Conservation (phyloP, 2,888 invertebrate species). For the Drosophila paracracens region DNA sequence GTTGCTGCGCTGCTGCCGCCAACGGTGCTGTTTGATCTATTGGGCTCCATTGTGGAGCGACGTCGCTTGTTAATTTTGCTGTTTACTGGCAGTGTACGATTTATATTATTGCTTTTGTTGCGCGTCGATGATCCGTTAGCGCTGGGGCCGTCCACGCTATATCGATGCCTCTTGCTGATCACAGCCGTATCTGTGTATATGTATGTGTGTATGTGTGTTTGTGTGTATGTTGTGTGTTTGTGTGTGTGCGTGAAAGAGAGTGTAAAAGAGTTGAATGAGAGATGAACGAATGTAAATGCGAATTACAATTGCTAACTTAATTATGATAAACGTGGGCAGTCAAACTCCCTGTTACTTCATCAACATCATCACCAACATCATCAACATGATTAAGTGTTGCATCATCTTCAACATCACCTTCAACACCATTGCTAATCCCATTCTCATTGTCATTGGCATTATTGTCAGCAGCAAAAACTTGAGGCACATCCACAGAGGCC, state of each 20-base stretch:
- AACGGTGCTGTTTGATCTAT: conserved; percentile 52
- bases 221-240: conserved; percentile 4
- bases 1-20: conserved; percentile 53
- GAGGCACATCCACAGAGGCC: conserved; percentile 55
- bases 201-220: conserved; percentile 17
- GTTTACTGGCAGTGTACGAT: conserved; percentile 68
- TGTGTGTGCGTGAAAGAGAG: conserved; percentile 26
- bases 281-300: conserved; percentile 41
- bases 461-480: conserved; percentile 60
- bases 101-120: conserved; percentile 76
- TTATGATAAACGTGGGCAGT: conserved; percentile 52
- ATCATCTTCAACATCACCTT: conserved; percentile 24
- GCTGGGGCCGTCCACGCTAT: conserved; percentile 53
- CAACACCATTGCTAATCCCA: conserved; percentile 29
- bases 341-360: conserved; percentile 35
- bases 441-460: conserved; percentile 36
- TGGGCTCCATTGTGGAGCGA: conserved; percentile 83
- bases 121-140: conserved; percentile 52
- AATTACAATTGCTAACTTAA: conserved; percentile 56
- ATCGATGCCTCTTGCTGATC: conserved; percentile 60
- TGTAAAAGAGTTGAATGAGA: conserved; percentile 31
- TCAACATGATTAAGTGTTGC: conserved; percentile 25
- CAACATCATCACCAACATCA: conserved; percentile 35
- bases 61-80: conserved; percentile 80
- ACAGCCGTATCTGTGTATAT: conserved; percentile 50